Evolutionary conservation across 2,797 vertebrate species (phyloP).

Genomic region (Alectoris magna): DNA sequence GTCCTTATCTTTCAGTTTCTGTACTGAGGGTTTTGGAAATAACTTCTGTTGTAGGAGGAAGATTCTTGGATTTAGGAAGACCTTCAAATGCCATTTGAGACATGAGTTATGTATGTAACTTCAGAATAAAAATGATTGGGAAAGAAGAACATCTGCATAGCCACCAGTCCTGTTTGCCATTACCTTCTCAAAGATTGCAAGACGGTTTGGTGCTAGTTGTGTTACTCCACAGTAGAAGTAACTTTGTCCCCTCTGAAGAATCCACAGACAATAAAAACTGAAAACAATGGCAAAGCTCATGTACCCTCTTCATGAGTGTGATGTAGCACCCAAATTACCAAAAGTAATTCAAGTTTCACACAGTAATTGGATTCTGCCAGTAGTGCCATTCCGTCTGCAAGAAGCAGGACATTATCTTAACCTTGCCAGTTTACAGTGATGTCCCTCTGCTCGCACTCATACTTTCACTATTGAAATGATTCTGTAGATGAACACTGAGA

Average conservation of each 20-base stretch:
- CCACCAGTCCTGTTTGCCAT: neutral
- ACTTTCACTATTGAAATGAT: neutral
- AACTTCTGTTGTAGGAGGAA: neutral
- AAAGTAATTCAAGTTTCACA: neutral
- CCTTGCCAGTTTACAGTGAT: neutral
- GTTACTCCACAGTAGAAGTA: neutral
- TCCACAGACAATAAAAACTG: neutral
- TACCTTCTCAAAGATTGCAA: slow-evolving; percentile 33
- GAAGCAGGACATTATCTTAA: neutral
- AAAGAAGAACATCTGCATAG: neutral
- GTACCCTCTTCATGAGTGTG: neutral
- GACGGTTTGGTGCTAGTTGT: neutral
- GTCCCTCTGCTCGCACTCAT: neutral
- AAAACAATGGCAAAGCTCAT: neutral
- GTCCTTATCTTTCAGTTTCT: neutral
- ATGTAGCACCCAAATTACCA: neutral
- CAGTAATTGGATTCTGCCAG: neutral
- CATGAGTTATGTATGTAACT: neutral
- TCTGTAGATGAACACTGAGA: neutral
- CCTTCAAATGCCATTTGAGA: neutral
- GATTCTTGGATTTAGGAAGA: neutral
- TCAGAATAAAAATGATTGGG: neutral
- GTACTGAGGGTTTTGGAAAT: neutral
- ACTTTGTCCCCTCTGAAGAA: neutral
- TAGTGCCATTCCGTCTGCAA: neutral